phyloP scores from a whole-genome alignment of 2,888 invertebrate genomes.

The Amiota communis region DNA sequence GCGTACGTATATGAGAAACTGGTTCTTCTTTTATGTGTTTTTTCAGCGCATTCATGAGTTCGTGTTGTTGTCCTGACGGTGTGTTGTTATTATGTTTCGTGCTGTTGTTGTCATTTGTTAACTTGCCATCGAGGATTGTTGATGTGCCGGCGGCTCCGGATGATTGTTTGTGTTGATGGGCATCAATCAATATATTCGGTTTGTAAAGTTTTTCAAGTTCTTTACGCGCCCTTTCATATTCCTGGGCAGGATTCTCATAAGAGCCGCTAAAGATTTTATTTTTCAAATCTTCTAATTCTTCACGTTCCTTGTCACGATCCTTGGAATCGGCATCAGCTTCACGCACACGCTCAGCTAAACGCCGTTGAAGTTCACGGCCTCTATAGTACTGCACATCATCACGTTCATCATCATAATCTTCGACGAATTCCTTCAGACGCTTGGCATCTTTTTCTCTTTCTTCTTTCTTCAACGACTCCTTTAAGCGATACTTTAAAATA shows the following conservation, averaged over 20 bases:
- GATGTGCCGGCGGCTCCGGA: slow-evolving; percentile 75
- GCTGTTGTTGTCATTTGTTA: slow-evolving; percentile 67
- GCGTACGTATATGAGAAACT: neutral
- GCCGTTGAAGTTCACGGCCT: slow-evolving; percentile 89
- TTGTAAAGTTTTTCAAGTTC: slow-evolving; percentile 88
- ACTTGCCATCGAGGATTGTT: slow-evolving; percentile 71
- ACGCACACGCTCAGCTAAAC: slow-evolving; percentile 92
- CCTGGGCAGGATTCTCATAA: slow-evolving; percentile 78
- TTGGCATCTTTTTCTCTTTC: slow-evolving; percentile 94
- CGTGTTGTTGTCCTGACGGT: neutral
- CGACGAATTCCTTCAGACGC: slow-evolving; percentile 95
- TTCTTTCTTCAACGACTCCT: slow-evolving; percentile 87
- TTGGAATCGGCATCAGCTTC: slow-evolving; percentile 94
- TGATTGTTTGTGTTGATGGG: slow-evolving; percentile 76
- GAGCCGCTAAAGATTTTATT: slow-evolving; percentile 82
- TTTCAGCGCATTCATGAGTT: too few relatives aligned
- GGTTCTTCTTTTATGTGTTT: neutral
- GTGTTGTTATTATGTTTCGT: slow-evolving; percentile 30
- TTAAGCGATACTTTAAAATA: slow-evolving; percentile 80
- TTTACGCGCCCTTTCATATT: slow-evolving; percentile 81
- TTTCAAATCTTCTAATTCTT: slow-evolving; percentile 89
- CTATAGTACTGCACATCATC: slow-evolving; percentile 98
- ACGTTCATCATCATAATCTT: slow-evolving; percentile 98
- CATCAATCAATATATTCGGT: slow-evolving; percentile 84
- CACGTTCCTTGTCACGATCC: slow-evolving; percentile 91